Evolutionary conservation across 2,113 vertebrate genomes (phyloP).

Genomic region (Corydoras maculifer): DNA sequence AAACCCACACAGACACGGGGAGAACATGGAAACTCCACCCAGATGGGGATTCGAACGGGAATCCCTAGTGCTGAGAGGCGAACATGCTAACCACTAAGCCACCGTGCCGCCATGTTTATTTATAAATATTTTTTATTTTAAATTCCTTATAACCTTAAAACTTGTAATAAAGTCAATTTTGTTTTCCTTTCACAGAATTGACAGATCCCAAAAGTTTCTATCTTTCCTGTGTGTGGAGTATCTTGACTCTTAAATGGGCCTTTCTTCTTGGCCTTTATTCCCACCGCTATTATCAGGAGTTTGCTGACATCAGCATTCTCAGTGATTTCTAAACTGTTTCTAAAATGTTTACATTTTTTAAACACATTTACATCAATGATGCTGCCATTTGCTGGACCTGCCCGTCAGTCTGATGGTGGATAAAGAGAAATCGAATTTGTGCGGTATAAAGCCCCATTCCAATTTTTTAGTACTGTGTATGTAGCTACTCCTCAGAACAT

Average conservation of each 20-base stretch:
- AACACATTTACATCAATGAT: conserved; percentile 34
- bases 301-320: conserved; percentile 94
- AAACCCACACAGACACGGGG: too few relatives aligned
- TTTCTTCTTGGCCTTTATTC: conserved; percentile 79
- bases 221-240: conserved; percentile 84
- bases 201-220: conserved; percentile 80
- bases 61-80: too few relatives aligned
- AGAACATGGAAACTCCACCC: too few relatives aligned
- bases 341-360: neutral
- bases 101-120: too few relatives aligned
- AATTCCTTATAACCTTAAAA: too few relatives aligned
- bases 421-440: neutral
- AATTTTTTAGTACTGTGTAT: neutral
- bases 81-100: too few relatives aligned
- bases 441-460: conserved; percentile 2
- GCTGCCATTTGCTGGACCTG: conserved; percentile 22
- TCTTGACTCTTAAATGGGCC: conserved; percentile 86
- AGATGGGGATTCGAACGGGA: too few relatives aligned
- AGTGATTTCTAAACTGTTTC: conserved; percentile 78
- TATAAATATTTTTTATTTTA: too few relatives aligned
- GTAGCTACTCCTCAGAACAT: neutral
- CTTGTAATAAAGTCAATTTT: neutral
- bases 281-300: conserved; percentile 81
- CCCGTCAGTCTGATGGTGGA: conserved; percentile 27
- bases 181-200: conserved; percentile 59